Percentiles rank a stretch among this genome's conserved stretches.
Conservation (phyloP, 2,888 invertebrate genomes). For the Tenthredo distinguenda region DNA sequence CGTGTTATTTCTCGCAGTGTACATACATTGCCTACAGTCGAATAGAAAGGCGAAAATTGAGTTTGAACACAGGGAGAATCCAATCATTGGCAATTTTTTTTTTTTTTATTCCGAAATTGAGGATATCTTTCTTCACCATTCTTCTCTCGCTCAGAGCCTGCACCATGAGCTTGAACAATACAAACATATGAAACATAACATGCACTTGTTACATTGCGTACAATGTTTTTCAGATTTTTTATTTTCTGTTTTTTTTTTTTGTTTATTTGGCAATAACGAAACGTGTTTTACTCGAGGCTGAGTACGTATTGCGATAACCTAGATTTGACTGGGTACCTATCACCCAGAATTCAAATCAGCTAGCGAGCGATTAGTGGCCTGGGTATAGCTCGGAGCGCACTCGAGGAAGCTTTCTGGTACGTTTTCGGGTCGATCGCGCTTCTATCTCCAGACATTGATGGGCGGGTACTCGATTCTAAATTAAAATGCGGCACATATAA, state of each 20-base stretch:
- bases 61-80: background rate
- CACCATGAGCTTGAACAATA: too few relatives aligned
- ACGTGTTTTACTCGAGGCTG: background rate
- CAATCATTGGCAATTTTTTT: background rate
- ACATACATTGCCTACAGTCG: background rate
- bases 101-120: too few relatives aligned
- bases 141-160: too few relatives aligned
- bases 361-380: conserved; percentile 5
- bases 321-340: conserved; percentile 21
- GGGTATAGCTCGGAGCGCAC: conserved; percentile 7
- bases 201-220: too few relatives aligned
- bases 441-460: background rate
- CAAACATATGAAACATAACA: too few relatives aligned
- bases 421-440: conserved; percentile 40
- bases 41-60: background rate
- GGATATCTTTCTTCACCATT: too few relatives aligned
- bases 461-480: conserved; percentile 8
- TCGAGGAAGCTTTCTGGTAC: conserved; percentile 15
- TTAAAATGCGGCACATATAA: background rate
- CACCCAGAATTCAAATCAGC: conserved; percentile 30
- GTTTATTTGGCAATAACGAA: background rate
- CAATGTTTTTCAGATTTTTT: background rate
- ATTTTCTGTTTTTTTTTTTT: background rate
- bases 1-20: background rate
- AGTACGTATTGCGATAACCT: conserved; percentile 26